Base-by-base conservation (phyloP, 2,113 vertebrate genomes). In the Hydrochoerus hydrochaeris region DNA sequence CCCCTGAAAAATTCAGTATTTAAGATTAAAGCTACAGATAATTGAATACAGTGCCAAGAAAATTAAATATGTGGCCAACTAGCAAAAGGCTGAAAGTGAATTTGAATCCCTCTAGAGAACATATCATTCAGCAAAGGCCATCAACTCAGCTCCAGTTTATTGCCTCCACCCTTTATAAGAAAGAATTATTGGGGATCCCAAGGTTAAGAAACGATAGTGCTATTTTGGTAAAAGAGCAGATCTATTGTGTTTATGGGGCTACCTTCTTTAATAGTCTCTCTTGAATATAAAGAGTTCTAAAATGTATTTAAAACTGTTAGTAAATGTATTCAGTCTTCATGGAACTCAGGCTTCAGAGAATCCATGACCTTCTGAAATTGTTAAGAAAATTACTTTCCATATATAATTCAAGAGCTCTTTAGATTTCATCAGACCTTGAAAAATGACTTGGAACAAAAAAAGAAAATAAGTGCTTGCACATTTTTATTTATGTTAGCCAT, bases 61-160 rank as follows among this genome's bases (percentile, higher is more conserved):
- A 97, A 98, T 97, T 94, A 98, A 98, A 97, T 90, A 20, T 96
- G 80, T 97, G 52, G 17, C 91, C 95, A 97, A 92, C 60, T 90
- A 95, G 46, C 80, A 97, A 95, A 97, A 94, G 96, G 63, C 62
- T 97, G 1, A 92, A 87, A 96, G 41, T 89, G 60, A 96, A 73
- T 96, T 94, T 97, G 92, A 96, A 98, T 41, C 24, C 35, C 91
- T 97, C 82, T 69, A 7, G 77, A 95, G 90, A 97, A 58, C 12
- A 92, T 12, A 95, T 95, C 75, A 89, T 82, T 96, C 84, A 98
- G 89, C 93, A 91, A 80, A 93, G 89, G 17, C 30, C 85, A 63
- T 54, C 90, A 96, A 44, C 62, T 97, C 88, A 96, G 88, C 67
- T 85, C 73, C 54, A 46, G 67, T 96, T 97, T 54, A 82, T 32